These are phyloP conservation scores for Phaenicophaeus curvirostris DNA, from an alignment of 2,797 vertebrate genomes.

Conservation along the genomic window DNA sequence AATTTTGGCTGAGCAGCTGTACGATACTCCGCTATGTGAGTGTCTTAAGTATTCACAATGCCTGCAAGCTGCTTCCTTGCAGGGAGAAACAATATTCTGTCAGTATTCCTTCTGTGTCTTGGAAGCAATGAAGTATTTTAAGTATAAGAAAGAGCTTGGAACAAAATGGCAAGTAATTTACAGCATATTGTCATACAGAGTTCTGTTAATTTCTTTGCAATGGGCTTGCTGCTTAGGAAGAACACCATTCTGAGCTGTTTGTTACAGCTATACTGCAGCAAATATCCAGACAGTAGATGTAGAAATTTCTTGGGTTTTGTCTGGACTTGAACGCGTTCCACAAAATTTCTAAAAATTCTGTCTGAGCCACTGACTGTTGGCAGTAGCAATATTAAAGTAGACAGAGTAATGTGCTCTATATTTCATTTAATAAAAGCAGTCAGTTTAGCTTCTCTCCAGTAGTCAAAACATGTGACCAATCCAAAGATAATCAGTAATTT, in stretches of 20 bases:
- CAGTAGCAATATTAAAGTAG: conserved; percentile 21
- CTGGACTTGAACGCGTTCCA: conserved; percentile 10
- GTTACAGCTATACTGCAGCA: neutral
- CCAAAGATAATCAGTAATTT: conserved; percentile 54
- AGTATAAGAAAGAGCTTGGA: neutral
- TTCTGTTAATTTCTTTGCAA: conserved; percentile 22
- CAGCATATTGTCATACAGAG: neutral
- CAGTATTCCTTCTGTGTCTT: conserved; percentile 51
- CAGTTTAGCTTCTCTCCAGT: conserved; percentile 16
- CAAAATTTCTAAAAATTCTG: neutral
- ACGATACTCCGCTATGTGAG: neutral
- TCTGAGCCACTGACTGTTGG: neutral
- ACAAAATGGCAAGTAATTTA: neutral
- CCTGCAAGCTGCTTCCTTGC: conserved; percentile 4
- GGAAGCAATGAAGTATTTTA: conserved; percentile 7
- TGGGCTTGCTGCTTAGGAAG: neutral
- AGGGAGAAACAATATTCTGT: conserved; percentile 31
- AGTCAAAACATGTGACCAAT: conserved; percentile 8
- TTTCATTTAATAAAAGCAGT: conserved; percentile 44
- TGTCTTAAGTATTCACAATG: neutral
- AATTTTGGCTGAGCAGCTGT: conserved; percentile 25
- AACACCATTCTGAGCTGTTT: neutral
- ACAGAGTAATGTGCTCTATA: neutral
- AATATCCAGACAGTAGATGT: neutral
- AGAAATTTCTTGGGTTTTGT: neutral